Evolutionary conservation across 2,797 vertebrate species (phyloP), one percentile per base, ranked within the genome.

Genomic region (Morus bassanus): DNA sequence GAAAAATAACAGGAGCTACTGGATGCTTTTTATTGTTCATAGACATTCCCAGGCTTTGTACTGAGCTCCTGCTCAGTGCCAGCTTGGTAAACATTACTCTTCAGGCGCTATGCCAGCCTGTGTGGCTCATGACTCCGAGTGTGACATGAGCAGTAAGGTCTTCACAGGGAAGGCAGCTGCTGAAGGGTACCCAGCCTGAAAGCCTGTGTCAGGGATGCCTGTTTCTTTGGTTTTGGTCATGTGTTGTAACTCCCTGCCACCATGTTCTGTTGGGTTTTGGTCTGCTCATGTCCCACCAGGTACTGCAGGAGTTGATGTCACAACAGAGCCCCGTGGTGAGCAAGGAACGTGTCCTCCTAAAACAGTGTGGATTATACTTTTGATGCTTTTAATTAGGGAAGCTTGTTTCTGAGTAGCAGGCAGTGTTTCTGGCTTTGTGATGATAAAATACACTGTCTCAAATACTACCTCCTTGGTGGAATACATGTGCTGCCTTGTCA

Each of bases 101-200:
- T 37, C 3, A 59, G 76, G 61, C 1, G 3, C n/a, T 35, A 1
- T 33, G 10, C 30, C n/a, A 41, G n/a, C 56, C 12, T 3, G 2
- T 3, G 2, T 18, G 43, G 60, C 70, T 81, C 50, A 0, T 5
- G 46, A 24, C 48, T 41, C 24, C 15, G 0, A 39, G 64, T 39
- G 24, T 13, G 10, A 3, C 33, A 2, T 1, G 41, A 70, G 56
- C 67, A 60, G 41, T n/a, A 12, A 63, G 39, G 80, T 39, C 51
- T 54, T 82, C 14, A n/a, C 28, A 31, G 31, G 53, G 23, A 68
- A 35, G 16, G 43, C 37, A 73, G 30, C 64, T 74, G 45, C 65
- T 82, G 70, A 78, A 72, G 46, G 46, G 51, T 33, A 11, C 15
- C 39, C 63, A 41, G 22, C 45, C 68, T 72, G 68, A 80, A 83